Conservation (phyloP, 2,113 vertebrate genomes). For the Rallus limicola region DNA sequence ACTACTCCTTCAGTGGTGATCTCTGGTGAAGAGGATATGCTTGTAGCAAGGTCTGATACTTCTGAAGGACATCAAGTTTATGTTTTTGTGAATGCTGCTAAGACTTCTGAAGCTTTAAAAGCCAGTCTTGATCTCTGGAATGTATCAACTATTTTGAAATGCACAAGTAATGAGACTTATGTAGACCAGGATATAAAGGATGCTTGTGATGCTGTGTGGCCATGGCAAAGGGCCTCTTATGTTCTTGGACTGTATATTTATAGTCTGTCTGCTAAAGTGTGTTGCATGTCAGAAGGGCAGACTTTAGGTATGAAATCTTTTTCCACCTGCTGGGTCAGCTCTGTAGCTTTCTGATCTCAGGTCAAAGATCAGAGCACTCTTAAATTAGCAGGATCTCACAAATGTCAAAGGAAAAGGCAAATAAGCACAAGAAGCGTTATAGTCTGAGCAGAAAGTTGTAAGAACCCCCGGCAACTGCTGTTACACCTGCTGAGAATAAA, state of each 20-base stretch:
- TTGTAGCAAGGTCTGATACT: neutral
- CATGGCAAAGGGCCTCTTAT: neutral
- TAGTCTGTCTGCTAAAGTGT: neutral
- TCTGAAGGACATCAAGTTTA: neutral
- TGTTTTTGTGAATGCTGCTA: neutral
- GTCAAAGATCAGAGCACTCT: neutral
- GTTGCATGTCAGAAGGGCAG: neutral
- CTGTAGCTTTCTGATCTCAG: neutral
- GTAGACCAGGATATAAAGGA: neutral
- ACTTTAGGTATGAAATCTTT: neutral
- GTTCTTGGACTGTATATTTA: neutral
- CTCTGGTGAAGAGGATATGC: neutral
- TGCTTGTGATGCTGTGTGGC: neutral
- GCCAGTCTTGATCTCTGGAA: neutral
- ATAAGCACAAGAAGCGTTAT: neutral
- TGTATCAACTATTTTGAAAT: neutral
- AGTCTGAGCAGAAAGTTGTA: neutral
- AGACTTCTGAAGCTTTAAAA: neutral
- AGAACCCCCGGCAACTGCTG: neutral
- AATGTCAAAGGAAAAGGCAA: neutral
- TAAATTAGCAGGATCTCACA: neutral
- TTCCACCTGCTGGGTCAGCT: neutral
- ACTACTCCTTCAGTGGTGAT: neutral
- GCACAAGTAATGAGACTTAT: neutral
- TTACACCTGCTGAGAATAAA: neutral